Evolutionary conservation across 2,113 vertebrate species (phyloP), one percentile per base, ranked within the genome.

Genomic region (Burhinus bistriatus): DNA sequence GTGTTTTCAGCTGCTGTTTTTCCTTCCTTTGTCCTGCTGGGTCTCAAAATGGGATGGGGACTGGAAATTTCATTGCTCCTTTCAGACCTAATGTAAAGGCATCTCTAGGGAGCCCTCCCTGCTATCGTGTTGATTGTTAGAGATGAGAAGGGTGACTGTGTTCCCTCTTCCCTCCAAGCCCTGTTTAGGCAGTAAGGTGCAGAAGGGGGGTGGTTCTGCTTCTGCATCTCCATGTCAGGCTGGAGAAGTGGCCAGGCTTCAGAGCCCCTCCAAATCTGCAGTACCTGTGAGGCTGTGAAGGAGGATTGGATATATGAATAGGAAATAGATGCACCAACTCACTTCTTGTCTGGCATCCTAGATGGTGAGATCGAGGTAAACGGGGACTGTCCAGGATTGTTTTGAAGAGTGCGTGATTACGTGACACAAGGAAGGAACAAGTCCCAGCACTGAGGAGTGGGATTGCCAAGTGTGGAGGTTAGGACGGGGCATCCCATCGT

Each of bases 91-190:
- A 18, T 36, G 47, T n/a, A n/a, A 83, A 87, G 23, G 68, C 36
- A 49, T 52, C 26, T 69, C 29, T n/a, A 21, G 44, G 17, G 77
- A 79, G 15, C n/a, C 77, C 38, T 80, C 38, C 65, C 32, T 26
- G 38, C 21, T 51, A 0, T 17, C 42, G 8, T 0, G 0, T 1
- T 29, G 52, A 8, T 40, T 9, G 4, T 62, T 17, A 1, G 21
- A 42, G 70, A 42, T n/a, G 27, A 68, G 42, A 47, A 76, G 9
- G 26, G 9, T 5, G 69, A 40, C 5, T 0, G 0, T 10, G 55
- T 16, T 76, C 25, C 19, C 34, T 55, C 69, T 52, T 83, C 55
- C 15, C 8, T 49, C 69, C 0, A 3, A 66, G 27, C 30, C 9
- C 30, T 34, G 13, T 4, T 62, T n/a, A 34, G 62, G 47, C 26